phyloP scores from a whole-genome alignment of 2,797 vertebrate species.

The Micropoecilia bifurca region DNA sequence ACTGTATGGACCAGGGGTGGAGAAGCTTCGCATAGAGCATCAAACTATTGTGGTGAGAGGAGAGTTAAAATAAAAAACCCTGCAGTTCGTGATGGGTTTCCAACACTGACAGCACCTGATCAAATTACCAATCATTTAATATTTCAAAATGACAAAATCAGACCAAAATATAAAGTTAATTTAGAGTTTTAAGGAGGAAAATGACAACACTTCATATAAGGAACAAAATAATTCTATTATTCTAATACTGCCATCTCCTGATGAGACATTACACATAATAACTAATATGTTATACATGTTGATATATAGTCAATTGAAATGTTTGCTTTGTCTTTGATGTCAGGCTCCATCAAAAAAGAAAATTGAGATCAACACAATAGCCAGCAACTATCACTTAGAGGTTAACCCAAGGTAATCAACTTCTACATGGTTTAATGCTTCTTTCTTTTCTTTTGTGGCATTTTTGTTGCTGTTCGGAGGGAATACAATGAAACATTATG shows the following conservation, averaged over 20 bases:
- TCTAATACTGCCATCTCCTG: too few species aligned
- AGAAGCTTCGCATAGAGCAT: constrained; percentile 97
- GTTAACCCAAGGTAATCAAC: constrained; percentile 91
- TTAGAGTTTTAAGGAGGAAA: too few species aligned
- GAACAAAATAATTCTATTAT: too few species aligned
- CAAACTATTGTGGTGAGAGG: constrained; percentile 89
- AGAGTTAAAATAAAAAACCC: not conserved
- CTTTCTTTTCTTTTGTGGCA: not conserved
- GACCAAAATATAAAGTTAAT: too few species aligned
- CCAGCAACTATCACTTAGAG: constrained; percentile 98
- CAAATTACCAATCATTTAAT: too few species aligned
- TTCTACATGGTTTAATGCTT: not conserved
- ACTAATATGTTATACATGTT: too few species aligned
- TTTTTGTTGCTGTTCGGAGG: not conserved
- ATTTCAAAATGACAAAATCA: too few species aligned
- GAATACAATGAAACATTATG: not conserved
- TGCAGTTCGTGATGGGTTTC: not conserved
- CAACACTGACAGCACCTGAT: not conserved
- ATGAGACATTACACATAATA: too few species aligned
- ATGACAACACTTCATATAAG: too few species aligned
- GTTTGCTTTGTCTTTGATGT: not conserved
- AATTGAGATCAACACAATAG: constrained; percentile 97
- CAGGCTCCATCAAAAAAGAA: constrained; percentile 99
- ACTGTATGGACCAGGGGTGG: constrained; percentile 93
- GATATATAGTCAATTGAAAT: not conserved